phyloP scores from a whole-genome alignment of 2,888 invertebrate species.

The Ditylenchus weischeri region DNA sequence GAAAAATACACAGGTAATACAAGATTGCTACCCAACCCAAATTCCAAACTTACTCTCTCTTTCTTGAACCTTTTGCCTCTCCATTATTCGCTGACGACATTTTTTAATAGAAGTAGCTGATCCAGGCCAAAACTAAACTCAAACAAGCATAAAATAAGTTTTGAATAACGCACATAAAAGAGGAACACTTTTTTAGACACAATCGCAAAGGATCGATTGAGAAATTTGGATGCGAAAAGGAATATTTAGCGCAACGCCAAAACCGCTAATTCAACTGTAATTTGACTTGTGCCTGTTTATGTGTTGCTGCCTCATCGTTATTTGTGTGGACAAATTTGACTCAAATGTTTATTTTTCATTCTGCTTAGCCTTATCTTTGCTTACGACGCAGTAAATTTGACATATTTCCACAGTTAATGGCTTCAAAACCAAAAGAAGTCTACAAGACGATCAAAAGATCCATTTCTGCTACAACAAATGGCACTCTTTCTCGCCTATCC shows the following conservation, averaged over 20 bases:
- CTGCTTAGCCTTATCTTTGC: too few relatives aligned
- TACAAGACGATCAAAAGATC: conserved; percentile 52
- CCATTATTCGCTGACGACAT: conserved; percentile 3
- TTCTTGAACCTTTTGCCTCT: background rate
- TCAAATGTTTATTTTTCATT: background rate
- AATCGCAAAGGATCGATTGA: too few relatives aligned
- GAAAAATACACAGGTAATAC: background rate
- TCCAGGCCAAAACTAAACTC: too few relatives aligned
- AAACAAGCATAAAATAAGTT: too few relatives aligned
- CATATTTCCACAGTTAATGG: background rate
- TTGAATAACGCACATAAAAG: too few relatives aligned
- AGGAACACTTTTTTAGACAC: too few relatives aligned
- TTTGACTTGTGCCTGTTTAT: background rate
- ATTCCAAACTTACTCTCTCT: background rate
- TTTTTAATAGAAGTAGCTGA: background rate
- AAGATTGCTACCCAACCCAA: background rate
- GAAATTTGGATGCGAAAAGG: too few relatives aligned
- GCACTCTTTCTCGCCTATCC: conserved; percentile 17
- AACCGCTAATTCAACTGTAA: too few relatives aligned
- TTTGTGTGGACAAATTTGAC: background rate
- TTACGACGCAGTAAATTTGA: background rate
- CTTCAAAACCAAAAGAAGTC: conserved; percentile 32
- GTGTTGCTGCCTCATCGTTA: background rate
- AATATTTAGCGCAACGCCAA: too few relatives aligned
- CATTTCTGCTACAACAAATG: conserved; percentile 42